Conservation (phyloP, 2,888 invertebrate species). For the Yponomeuta evonymella region DNA sequence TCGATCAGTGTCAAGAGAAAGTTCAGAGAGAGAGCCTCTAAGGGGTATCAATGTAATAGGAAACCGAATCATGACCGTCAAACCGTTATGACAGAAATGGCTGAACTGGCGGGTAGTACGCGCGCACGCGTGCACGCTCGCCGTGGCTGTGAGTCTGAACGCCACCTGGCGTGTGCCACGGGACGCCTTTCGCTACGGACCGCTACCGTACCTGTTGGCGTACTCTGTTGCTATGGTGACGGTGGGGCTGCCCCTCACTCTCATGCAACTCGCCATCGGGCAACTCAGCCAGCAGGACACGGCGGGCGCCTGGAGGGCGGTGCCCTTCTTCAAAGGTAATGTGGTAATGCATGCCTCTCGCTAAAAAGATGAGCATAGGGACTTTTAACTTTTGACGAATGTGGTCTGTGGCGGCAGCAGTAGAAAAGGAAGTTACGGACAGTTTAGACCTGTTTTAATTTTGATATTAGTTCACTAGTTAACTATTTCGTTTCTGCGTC, state of each 20-base stretch:
- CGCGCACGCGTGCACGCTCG: constrained; percentile 67
- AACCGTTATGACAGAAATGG: constrained; percentile 32
- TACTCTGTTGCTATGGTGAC: constrained; percentile 63
- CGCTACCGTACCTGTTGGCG: constrained; percentile 70
- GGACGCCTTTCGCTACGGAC: constrained; percentile 61
- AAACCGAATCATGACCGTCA: no score
- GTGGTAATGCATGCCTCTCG: no score
- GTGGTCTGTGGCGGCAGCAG: no score
- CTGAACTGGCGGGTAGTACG: constrained; percentile 44
- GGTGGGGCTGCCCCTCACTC: constrained; percentile 74
- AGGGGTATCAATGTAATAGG: no score
- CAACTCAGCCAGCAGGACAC: constrained; percentile 80
- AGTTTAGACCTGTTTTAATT: no score
- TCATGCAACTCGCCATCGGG: constrained; percentile 78
- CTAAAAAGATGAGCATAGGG: no score
- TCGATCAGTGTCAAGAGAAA: no score
- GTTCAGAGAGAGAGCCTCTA: no score
- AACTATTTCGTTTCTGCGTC: no score
- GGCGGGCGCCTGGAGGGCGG: constrained; percentile 79
- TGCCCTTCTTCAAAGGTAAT: constrained; percentile 78
- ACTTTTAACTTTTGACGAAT: no score
- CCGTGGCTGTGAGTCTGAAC: constrained; percentile 73
- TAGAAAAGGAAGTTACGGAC: no score
- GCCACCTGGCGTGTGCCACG: constrained; percentile 78
- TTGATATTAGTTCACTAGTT: no score